Evolutionary conservation across 1,140 invertebrate genomes (phyloP).

Genomic region (Aethina tumida): DNA sequence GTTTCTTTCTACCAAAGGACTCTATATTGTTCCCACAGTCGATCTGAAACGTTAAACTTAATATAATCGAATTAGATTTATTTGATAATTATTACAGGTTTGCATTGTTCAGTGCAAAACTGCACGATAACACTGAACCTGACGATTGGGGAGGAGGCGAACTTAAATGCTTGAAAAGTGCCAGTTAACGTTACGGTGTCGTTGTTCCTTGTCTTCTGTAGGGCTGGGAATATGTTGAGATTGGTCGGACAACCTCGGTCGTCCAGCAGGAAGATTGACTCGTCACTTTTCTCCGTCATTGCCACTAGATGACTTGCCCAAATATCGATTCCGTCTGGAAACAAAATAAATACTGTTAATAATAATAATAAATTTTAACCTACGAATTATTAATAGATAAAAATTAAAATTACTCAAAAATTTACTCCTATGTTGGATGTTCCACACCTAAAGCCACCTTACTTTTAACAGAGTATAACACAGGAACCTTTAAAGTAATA

Average conservation of each 20-base stretch:
- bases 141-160: constrained; percentile 37
- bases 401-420: no score
- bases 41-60: constrained; percentile 11
- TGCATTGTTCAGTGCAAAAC: constrained; percentile 37
- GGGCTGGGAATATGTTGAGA: constrained; percentile 37
- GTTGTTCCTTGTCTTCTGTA: constrained; percentile 28
- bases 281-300: constrained; percentile 37
- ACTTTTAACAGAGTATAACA: no score
- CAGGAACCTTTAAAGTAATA: no score
- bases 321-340: constrained; percentile 35
- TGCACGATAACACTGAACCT: constrained; percentile 42
- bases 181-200: constrained; percentile 31
- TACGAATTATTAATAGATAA: no score
- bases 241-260: constrained; percentile 52
- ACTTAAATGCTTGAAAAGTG: constrained; percentile 43
- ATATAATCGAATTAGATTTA: constrained; percentile 1
- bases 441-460: no score
- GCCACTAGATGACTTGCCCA: constrained; percentile 45
- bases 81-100: constrained; percentile 16
- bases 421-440: no score
- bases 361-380: background rate
- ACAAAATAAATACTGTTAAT: background rate
- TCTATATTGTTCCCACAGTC: constrained; percentile 19
- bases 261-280: constrained; percentile 46
- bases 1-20: constrained; percentile 14